Conservation (phyloP, 2,888 invertebrate genomes). For the Phaonia tiefii region DNA sequence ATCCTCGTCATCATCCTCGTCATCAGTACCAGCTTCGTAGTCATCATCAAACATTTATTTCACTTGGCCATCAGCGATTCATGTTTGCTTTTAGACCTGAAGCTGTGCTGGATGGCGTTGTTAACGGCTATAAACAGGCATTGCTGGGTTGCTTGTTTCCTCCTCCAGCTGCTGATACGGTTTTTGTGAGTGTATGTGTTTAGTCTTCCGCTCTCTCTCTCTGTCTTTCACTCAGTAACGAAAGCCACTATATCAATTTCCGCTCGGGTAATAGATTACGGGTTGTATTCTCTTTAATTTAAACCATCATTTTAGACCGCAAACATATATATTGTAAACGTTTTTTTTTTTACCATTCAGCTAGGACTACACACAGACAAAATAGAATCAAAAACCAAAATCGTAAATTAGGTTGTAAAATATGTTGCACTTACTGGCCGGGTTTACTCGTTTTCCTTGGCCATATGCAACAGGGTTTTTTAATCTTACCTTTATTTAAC, state of each 20-base stretch:
- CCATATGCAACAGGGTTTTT: not conserved
- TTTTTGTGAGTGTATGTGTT: conserved; percentile 3
- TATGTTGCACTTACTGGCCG: conserved; percentile 44
- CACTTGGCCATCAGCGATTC: conserved; percentile 4
- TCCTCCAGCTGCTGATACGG: not conserved
- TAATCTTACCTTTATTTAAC: not conserved
- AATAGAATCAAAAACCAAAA: conserved; percentile 34
- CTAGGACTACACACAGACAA: too few relatives aligned
- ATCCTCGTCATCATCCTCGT: conserved; percentile 6
- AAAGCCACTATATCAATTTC: conserved; percentile 69
- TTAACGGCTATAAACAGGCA: conserved; percentile 34
- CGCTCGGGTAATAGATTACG: conserved; percentile 72
- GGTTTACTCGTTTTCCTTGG: not conserved
- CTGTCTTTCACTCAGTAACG: conserved; percentile 35
- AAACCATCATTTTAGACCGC: conserved; percentile 71
- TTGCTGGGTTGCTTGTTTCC: conserved; percentile 7
- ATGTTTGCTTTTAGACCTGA: not conserved
- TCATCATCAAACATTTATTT: conserved; percentile 28
- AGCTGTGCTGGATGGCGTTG: conserved; percentile 3
- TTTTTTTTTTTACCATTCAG: too few relatives aligned
- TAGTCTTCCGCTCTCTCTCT: not conserved
- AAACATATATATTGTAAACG: conserved; percentile 46
- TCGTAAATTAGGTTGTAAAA: conserved; percentile 60
- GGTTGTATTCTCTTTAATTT: conserved; percentile 75
- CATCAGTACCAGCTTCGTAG: not conserved